These are phyloP conservation scores for Ametastegia equiseti DNA, from an alignment of 2,888 invertebrate species.

Conservation along the genomic window DNA sequence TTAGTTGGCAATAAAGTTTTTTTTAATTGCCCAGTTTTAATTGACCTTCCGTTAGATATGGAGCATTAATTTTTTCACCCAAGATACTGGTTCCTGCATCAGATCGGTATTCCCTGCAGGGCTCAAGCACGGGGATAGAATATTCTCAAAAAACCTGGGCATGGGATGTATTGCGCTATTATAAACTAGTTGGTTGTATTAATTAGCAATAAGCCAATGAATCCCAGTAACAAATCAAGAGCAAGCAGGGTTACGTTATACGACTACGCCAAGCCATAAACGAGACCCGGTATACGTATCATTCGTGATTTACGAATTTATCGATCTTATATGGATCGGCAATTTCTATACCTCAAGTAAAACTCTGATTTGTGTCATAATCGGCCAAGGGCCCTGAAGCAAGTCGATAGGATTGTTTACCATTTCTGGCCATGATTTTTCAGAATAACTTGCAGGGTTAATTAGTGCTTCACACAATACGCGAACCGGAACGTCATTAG, in stretches of 20 bases:
- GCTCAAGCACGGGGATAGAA: background rate
- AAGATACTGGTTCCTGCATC: background rate
- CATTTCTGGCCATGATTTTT: background rate
- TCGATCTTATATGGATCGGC: conserved; percentile 29
- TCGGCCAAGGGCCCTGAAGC: background rate
- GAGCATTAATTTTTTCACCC: conserved; percentile 9
- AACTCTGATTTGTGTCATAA: conserved; percentile 7
- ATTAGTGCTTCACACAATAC: background rate
- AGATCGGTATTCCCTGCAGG: background rate
- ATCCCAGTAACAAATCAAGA: conserved; percentile 19
- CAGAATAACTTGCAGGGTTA: background rate
- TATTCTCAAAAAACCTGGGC: conserved; percentile 24
- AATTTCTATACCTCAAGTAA: background rate
- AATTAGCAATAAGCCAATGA: conserved; percentile 41
- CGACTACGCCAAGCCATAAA: background rate
- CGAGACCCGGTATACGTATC: conserved; percentile 28
- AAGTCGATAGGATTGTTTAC: no score
- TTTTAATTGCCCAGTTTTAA: conserved; percentile 22
- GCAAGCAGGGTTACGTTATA: conserved; percentile 12
- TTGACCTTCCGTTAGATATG: conserved; percentile 20
- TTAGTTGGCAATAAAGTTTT: conserved; percentile 10
- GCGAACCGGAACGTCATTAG: background rate
- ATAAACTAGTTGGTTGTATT: conserved; percentile 30
- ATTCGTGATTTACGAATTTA: conserved; percentile 43
- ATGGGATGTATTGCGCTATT: conserved; percentile 34